phyloP scores from a whole-genome alignment of 2,888 invertebrate species.

The Xanthorhoe designata region DNA sequence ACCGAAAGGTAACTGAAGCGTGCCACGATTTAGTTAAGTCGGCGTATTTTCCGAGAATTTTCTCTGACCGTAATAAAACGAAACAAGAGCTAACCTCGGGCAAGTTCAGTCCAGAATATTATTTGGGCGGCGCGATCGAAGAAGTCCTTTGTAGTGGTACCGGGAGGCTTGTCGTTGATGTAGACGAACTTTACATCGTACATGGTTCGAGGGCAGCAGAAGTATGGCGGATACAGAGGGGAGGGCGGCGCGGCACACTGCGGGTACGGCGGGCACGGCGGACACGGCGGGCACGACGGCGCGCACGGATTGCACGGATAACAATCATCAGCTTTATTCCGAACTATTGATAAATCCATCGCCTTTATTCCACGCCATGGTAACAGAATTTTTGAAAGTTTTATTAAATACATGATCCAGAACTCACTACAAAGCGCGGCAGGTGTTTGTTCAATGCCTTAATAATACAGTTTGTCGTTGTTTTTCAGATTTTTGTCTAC shows the following conservation, averaged over 20 bases:
- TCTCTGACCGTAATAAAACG: constrained; percentile 45
- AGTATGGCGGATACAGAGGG: constrained; percentile 56
- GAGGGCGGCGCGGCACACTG: constrained; percentile 36
- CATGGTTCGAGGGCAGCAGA: constrained; percentile 63
- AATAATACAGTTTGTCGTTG: background rate
- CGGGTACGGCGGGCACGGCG: constrained; percentile 32
- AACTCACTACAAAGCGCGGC: background rate
- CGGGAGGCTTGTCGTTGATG: constrained; percentile 86
- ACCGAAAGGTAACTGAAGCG: constrained; percentile 43
- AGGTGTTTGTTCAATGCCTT: background rate
- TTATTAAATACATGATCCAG: constrained; percentile 16
- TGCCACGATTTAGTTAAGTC: constrained; percentile 46
- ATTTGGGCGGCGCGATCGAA: constrained; percentile 90
- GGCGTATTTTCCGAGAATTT: constrained; percentile 44
- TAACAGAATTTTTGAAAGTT: constrained; percentile 4
- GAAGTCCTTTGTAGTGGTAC: constrained; percentile 87
- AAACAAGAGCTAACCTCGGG: constrained; percentile 84
- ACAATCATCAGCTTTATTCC: constrained; percentile 15
- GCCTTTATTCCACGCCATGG: background rate
- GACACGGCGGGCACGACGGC: constrained; percentile 27
- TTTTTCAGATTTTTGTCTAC: background rate
- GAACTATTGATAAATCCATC: background rate
- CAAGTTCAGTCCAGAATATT: constrained; percentile 91
- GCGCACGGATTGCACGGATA: constrained; percentile 32
- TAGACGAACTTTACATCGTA: constrained; percentile 78